Conservation (phyloP, 2,888 invertebrate species). For the Ellobium chinense region DNA sequence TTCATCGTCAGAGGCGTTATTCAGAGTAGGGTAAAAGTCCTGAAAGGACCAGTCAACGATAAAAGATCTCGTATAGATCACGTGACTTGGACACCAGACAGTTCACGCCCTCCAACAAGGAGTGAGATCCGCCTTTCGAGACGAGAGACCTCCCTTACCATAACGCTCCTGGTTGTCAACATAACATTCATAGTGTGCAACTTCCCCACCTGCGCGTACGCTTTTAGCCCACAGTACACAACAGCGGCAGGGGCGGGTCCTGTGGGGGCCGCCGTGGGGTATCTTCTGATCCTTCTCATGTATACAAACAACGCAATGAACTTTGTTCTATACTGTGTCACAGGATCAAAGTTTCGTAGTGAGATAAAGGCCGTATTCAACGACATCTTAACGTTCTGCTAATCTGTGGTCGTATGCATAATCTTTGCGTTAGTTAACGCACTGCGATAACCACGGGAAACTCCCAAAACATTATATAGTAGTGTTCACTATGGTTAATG, state of each 20-base stretch:
- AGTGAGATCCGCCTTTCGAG: too few species aligned
- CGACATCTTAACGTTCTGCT: too few species aligned
- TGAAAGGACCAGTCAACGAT: background rate
- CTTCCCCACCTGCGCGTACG: background rate
- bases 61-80: background rate
- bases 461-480: too few species aligned
- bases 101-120: too few species aligned
- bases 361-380: background rate
- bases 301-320: conserved; percentile 13
- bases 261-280: background rate
- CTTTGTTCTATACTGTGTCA: background rate
- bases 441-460: too few species aligned
- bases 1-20: background rate
- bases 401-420: too few species aligned
- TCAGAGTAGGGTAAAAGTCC: background rate
- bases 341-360: background rate
- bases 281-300: background rate
- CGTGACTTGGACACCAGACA: too few species aligned
- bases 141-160: background rate
- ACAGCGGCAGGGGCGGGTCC: background rate
- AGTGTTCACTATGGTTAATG: too few species aligned
- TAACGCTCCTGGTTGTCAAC: background rate
- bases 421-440: too few species aligned
- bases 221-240: background rate
- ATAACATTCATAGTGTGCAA: background rate